phyloP scores from a whole-genome alignment of 2,888 invertebrate species.

The Digitonthophagus gazella region DNA sequence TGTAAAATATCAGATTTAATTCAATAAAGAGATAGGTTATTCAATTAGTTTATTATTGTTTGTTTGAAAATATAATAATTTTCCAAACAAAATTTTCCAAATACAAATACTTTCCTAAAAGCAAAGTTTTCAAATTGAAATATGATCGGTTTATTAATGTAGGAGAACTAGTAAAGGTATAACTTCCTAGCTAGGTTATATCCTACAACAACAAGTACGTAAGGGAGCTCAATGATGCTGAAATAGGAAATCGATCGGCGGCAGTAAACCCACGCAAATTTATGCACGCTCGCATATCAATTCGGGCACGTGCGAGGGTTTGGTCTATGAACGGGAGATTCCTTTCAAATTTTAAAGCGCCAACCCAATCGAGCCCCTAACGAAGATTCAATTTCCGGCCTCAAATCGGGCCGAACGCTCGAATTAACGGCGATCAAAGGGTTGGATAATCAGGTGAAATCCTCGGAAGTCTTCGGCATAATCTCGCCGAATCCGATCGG shows the following conservation, averaged over 20 bases:
- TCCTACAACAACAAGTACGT: neutral
- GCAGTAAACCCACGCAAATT: neutral
- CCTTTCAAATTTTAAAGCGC: neutral
- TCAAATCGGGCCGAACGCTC: neutral
- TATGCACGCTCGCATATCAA: neutral
- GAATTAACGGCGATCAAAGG: neutral
- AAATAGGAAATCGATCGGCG: neutral
- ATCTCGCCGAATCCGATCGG: neutral
- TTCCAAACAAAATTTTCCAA: too few relatives aligned
- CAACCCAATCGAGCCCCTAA: neutral
- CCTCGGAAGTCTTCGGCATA: neutral
- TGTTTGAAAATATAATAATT: too few relatives aligned
- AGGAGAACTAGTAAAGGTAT: too few relatives aligned
- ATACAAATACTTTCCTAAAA: too few relatives aligned
- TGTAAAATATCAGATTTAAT: too few relatives aligned
- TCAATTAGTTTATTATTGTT: too few relatives aligned
- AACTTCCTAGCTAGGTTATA: neutral
- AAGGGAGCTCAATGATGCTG: neutral
- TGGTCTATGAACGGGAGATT: neutral
- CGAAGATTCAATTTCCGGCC: neutral
- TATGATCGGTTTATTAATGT: neutral
- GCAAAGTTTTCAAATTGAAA: neutral
- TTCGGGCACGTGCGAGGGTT: neutral
- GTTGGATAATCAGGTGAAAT: neutral
- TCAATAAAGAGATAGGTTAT: too few relatives aligned